Base-by-base conservation (phyloP, 2,888 invertebrate genomes). In the Sinodicranocentrus sp. region DNA sequence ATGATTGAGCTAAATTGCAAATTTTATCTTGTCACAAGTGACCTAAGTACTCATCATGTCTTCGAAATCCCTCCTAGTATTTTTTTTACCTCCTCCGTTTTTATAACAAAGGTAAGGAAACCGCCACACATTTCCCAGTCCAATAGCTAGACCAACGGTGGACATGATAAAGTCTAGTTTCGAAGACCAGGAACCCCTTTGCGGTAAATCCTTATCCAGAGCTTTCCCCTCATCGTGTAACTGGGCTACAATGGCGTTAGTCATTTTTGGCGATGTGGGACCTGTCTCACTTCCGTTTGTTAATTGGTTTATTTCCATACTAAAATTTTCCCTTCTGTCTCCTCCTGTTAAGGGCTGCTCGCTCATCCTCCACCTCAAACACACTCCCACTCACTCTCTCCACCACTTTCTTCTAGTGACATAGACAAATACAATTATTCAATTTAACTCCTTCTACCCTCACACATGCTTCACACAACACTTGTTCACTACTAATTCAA, bases 41-140 rank as follows among this genome's bases (percentile, higher is more conserved):
- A n/a, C n/a, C n/a, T n/a, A n/a, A n/a, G n/a, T n/a, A n/a, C n/a
- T n/a, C n/a, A n/a, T n/a, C n/a, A n/a, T n/a, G n/a, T n/a, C 33
- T 33, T 33, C 10, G 33, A 10, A 33, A 33, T 33, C 10, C 33
- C 33, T 33, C 33, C 10, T 6, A 33, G 10, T 33, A 3, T 33
- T 48, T 57, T 26, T 33, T 54, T 43, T 86, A 91, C 91, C 98
- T 48, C 98, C 98, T 84, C 98, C 98, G 92, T 98, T 98, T 92
- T 97, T 97, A 92, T 97, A 98, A 92, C 97, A 97, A 88, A 98
- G 94, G 91, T 98, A 98, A 0, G 98, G 98, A 91, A 98, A 98
- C 89, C 97, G 93, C 97, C 97, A 97, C 5, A 98, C 97, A 90
- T 98, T 98, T 88, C 98, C 97, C 84, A 98, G 93, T 28, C 97